Conservation (phyloP, 2,888 invertebrate species). For the Rugalucina vietnamica region DNA sequence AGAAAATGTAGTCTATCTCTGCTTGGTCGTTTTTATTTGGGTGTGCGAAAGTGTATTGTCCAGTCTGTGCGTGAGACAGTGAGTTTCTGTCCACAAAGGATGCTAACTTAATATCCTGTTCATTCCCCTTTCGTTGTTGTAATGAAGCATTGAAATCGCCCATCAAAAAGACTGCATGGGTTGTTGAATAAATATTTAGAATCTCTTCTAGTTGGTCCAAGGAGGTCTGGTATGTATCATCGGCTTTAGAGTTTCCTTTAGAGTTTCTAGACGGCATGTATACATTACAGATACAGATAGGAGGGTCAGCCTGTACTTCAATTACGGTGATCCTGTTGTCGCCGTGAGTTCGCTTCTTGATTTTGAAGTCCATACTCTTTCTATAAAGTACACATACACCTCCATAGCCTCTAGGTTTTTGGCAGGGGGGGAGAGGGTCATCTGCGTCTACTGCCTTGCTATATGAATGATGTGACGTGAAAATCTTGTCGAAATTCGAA, state of each 20-base stretch:
- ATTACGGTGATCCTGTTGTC: neutral
- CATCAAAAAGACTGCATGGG: neutral
- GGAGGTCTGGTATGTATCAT: neutral
- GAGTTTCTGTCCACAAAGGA: neutral
- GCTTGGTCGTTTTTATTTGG: neutral
- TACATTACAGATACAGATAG: neutral
- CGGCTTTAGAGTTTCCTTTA: neutral
- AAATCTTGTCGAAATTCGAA: neutral
- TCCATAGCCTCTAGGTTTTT: neutral
- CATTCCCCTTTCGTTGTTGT: neutral
- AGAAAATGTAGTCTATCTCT: slow-evolving; percentile 12
- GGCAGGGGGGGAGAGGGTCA: neutral
- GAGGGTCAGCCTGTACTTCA: neutral
- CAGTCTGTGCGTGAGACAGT: neutral
- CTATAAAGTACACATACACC: neutral
- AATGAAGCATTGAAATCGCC: neutral
- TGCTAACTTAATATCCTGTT: neutral
- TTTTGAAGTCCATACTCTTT: neutral
- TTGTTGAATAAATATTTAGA: neutral
- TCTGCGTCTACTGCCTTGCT: neutral
- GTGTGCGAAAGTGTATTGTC: neutral
- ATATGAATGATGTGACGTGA: neutral
- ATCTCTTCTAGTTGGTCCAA: neutral
- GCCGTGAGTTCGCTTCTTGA: neutral
- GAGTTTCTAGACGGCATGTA: neutral